Conservation (phyloP, 1,140 invertebrate genomes). For the Drosophila nigromelanica region DNA sequence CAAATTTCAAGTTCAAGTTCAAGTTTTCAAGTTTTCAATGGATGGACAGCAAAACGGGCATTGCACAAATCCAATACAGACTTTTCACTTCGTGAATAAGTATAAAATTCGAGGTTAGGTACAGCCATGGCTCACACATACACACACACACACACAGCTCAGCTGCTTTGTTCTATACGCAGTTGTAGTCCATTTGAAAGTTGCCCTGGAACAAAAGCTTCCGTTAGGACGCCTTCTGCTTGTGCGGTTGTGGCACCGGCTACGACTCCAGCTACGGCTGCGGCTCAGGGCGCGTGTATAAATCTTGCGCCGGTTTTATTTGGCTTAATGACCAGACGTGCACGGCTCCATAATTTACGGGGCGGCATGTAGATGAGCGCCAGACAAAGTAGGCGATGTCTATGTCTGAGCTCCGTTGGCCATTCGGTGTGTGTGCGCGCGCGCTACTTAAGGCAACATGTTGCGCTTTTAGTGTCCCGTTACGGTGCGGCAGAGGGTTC, state of each 20-base stretch:
- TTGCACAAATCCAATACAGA: too few species aligned
- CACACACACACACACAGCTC: neutral
- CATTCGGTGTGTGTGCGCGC: conserved; percentile 12
- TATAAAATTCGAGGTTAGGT: too few species aligned
- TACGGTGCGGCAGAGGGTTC: conserved; percentile 11
- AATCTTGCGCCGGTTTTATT: conserved; percentile 83
- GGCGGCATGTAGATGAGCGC: conserved; percentile 72
- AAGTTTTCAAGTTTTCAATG: too few species aligned
- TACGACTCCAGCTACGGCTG: neutral
- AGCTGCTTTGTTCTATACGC: conserved; percentile 36
- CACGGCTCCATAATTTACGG: conserved; percentile 81
- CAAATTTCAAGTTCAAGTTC: too few species aligned
- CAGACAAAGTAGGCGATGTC: conserved; percentile 76
- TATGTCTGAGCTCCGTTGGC: conserved; percentile 52
- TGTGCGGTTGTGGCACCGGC: conserved; percentile 12
- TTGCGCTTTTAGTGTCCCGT: conserved; percentile 71
- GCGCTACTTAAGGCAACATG: conserved; percentile 77
- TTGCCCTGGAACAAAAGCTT: conserved; percentile 33
- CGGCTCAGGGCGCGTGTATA: conserved; percentile 57
- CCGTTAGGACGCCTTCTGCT: conserved; percentile 13
- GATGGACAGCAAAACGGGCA: too few species aligned
- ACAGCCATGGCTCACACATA: too few species aligned
- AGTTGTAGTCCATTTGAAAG: conserved; percentile 49
- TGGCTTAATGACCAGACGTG: conserved; percentile 84
- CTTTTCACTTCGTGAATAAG: too few species aligned